Evolutionary conservation across 2,797 vertebrate species (phyloP).

Genomic region (Periophthalmus magnuspinnatus): DNA sequence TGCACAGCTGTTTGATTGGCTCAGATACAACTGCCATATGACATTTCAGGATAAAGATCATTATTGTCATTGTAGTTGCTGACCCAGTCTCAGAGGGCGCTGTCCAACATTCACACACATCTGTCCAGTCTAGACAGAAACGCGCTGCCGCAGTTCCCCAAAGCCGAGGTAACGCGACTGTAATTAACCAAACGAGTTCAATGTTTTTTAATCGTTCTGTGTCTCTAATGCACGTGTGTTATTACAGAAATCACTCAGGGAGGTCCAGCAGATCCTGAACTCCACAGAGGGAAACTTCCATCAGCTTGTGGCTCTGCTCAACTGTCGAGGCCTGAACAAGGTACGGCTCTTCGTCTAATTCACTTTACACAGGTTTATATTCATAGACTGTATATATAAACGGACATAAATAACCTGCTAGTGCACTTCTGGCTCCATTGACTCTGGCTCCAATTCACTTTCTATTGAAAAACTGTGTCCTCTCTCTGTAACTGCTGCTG

Average conservation of each 20-base stretch:
- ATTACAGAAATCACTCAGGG: slow-evolving; percentile 83
- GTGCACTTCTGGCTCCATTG: too few species aligned
- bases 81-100: slow-evolving; percentile 88
- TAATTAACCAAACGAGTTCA: not conserved
- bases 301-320: slow-evolving; percentile 88
- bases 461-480: too few species aligned
- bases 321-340: slow-evolving; percentile 91
- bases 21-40: too few species aligned
- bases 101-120: slow-evolving; percentile 89
- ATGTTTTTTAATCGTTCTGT: fast-evolving
- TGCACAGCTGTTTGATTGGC: too few species aligned
- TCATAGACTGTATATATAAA: too few species aligned
- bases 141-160: slow-evolving; percentile 85
- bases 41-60: not conserved
- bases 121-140: slow-evolving; percentile 87
- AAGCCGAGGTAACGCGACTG: slow-evolving; percentile 79
- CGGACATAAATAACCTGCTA: too few species aligned
- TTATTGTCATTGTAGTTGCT: slow-evolving; percentile 71
- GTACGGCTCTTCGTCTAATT: slow-evolving; percentile 50
- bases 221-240: slow-evolving; percentile 6
- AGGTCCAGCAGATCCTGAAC: slow-evolving; percentile 89
- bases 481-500: too few species aligned
- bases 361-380: not conserved
- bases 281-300: slow-evolving; percentile 90
- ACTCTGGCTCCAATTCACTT: too few species aligned